Evolutionary conservation across 1,140 invertebrate species (phyloP).

Genomic region (Danaus melanippus): DNA sequence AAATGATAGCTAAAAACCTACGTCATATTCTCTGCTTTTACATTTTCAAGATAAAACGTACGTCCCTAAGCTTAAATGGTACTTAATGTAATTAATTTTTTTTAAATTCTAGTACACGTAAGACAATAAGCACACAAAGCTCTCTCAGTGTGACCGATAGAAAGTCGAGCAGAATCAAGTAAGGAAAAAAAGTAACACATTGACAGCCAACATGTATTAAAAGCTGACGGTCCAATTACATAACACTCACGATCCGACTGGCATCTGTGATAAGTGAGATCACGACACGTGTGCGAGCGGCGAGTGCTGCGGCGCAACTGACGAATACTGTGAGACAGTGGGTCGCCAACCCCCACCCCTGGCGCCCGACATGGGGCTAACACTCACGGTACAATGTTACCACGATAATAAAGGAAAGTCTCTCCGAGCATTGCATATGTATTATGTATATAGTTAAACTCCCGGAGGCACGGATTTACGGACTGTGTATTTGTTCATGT

Average conservation of each 20-base stretch:
- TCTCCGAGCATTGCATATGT: slow-evolving; percentile 7
- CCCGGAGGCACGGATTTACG: too few species aligned
- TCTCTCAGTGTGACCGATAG: too few species aligned
- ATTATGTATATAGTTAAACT: background rate
- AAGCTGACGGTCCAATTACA: slow-evolving; percentile 34
- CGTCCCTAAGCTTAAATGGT: too few species aligned
- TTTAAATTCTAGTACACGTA: too few species aligned
- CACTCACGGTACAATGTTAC: slow-evolving; percentile 5
- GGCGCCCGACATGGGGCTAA: slow-evolving; percentile 44
- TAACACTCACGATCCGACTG: slow-evolving; percentile 54
- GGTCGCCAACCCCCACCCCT: slow-evolving; percentile 26
- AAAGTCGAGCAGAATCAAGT: too few species aligned
- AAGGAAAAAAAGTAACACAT: slow-evolving; percentile 13
- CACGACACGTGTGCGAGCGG: slow-evolving; percentile 34
- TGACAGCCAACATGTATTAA: slow-evolving; percentile 9
- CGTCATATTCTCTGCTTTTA: too few species aligned
- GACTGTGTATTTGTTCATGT: too few species aligned
- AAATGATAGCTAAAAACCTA: too few species aligned
- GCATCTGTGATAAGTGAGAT: slow-evolving; percentile 33
- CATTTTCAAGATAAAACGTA: too few species aligned
- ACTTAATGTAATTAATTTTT: too few species aligned
- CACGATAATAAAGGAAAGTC: slow-evolving; percentile 8
- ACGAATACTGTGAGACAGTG: slow-evolving; percentile 28
- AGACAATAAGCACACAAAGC: too few species aligned
- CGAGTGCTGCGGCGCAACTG: slow-evolving; percentile 59